Percentiles rank a stretch among this genome's conserved stretches.
These are phyloP conservation scores for Tetranychus truncatus DNA, from an alignment of 2,888 invertebrate species.

Conservation along the genomic window DNA sequence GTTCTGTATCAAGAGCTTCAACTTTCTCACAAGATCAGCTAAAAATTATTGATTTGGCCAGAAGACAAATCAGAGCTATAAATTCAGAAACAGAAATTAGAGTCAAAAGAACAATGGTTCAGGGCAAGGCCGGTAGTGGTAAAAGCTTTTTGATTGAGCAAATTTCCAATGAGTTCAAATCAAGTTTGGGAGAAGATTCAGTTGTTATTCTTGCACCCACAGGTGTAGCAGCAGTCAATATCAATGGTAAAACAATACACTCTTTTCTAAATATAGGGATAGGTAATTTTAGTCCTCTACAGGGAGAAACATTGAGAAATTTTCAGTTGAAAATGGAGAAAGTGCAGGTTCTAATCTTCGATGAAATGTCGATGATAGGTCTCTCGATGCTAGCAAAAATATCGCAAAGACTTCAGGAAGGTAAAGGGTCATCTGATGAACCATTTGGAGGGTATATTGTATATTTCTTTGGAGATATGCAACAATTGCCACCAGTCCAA, in stretches of 20 bases:
- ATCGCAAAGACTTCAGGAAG: background rate
- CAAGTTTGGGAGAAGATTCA: background rate
- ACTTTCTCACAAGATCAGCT: too few relatives aligned
- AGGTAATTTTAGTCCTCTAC: fast-evolving
- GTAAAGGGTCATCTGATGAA: background rate
- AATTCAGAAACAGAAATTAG: too few relatives aligned
- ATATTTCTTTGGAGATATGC: slow-evolving; percentile 1
- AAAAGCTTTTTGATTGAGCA: background rate
- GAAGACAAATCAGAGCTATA: too few relatives aligned
- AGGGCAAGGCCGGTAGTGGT: slow-evolving; percentile 1
- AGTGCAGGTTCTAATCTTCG: background rate
- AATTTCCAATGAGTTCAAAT: background rate
- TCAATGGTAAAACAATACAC: slow-evolving; percentile 10
- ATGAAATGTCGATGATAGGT: slow-evolving; percentile 12
- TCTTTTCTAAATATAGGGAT: background rate
- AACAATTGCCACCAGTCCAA: background rate
- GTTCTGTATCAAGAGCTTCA: too few relatives aligned
- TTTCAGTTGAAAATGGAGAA: background rate
- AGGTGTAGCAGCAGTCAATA: background rate
- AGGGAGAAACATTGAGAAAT: background rate
- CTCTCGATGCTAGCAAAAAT: background rate
- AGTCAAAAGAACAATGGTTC: background rate
- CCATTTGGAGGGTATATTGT: background rate
- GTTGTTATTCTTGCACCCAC: background rate
- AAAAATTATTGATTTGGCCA: too few relatives aligned